Evolutionary conservation across 1,140 invertebrate species (phyloP), one percentile per base, ranked within the genome.

Genomic region (Drosophila aff.): DNA sequence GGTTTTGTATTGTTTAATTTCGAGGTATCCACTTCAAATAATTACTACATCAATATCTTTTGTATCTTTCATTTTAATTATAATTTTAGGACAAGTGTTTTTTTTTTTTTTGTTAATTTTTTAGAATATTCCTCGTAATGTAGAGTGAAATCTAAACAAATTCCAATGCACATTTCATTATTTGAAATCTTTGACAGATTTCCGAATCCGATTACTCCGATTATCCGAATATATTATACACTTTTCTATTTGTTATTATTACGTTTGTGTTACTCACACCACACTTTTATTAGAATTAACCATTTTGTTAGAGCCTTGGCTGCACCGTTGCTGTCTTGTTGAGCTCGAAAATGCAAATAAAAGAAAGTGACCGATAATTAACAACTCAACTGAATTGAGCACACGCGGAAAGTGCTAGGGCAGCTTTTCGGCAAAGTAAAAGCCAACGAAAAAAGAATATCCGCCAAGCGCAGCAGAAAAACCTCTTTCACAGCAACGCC

Each of bases 381-480:
- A 65, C 40, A 58, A 73, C 60, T 59, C 26, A 47, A 47, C 53
- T 16, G 53, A 81, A 84, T 81, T 76, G 61, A 38, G 82, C 57
- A 62, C 82, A 81, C 46, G 52, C 26, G 31, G 50, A 84, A 84
- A 78, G 13, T 85, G 82, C 82, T 66, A 21, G 15, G 26, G 16
- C 61, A 73, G 81, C 81, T 52, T 63, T 67, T 73, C 2, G 38
- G 21, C 47, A 36, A 31, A 38, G 38, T 33, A 23, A 53, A 61
- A 59, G 44, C 38, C 33, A 50, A 55, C 33, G 23, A 50, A 44
- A 58, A 81, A 49, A 72, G 40, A 66, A 52, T 58, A 49, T 59
- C 18, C 50, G 67, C 46, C 58, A 41, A 77, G 47, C 69, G 50
- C 79, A 81, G 82, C 82, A 86, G 36, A 73, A 84, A 76, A 49